phyloP scores from a whole-genome alignment of 2,888 invertebrate genomes.

The Amaurobius ferox region DNA sequence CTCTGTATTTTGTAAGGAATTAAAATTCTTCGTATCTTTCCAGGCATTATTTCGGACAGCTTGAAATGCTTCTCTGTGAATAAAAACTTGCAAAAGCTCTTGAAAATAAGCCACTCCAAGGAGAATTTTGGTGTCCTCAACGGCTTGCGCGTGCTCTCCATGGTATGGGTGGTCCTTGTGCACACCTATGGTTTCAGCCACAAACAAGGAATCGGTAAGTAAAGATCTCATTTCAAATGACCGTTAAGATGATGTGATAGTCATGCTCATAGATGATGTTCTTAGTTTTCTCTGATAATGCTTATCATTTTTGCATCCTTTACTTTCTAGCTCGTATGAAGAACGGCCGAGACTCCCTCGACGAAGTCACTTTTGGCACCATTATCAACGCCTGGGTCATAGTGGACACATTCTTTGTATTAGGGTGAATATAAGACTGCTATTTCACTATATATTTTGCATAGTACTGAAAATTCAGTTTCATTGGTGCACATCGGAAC shows the following conservation, averaged over 20 bases:
- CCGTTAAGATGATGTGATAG: too few relatives aligned
- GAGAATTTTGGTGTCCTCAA: conserved; percentile 71
- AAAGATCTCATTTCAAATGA: too few relatives aligned
- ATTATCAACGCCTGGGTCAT: conserved; percentile 74
- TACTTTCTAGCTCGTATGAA: conserved; percentile 57
- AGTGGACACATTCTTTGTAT: conserved; percentile 73
- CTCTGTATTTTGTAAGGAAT: too few relatives aligned
- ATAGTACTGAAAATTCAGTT: too few relatives aligned
- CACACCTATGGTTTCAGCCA: conserved; percentile 72
- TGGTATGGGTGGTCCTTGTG: conserved; percentile 72
- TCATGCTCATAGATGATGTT: too few relatives aligned
- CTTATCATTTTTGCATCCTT: conserved; percentile 30
- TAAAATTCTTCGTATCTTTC: too few relatives aligned
- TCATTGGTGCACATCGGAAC: too few relatives aligned
- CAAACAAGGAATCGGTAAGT: conserved; percentile 49
- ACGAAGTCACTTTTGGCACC: conserved; percentile 64
- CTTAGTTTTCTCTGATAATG: background rate
- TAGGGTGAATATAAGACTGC: conserved; percentile 69
- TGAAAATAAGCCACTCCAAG: conserved; percentile 36
- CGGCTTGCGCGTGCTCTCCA: conserved; percentile 71
- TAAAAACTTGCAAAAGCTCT: conserved; percentile 53
- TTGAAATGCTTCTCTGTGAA: conserved; percentile 49
- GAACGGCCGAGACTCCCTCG: conserved; percentile 47
- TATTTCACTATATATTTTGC: too few relatives aligned
- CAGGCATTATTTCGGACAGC: conserved; percentile 28